A percentile compares a stretch with the other conserved stretches of the same genome.
Evolutionary conservation across 37 sponge, comb jelly and placozoan genomes (phyloP).

Genomic region (Oscarella lobularis): DNA sequence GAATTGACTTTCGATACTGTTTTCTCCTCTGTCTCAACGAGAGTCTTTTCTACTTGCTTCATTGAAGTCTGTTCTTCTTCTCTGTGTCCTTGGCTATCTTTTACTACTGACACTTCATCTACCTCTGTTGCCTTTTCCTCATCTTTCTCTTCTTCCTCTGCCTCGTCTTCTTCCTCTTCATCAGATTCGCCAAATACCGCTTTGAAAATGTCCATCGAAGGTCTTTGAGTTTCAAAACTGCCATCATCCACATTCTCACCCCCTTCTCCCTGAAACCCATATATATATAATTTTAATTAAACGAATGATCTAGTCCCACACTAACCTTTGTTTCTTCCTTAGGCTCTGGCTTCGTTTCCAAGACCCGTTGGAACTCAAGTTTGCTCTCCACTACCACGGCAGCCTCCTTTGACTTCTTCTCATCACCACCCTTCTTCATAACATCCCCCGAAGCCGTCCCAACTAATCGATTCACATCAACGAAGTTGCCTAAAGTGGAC

Average conservation of each 20-base stretch:
- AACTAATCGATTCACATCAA: neutral
- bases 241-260: neutral
- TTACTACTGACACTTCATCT: no score
- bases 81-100: no score
- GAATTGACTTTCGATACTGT: no score
- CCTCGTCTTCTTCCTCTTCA: conserved; percentile 15
- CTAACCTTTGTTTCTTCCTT: conserved; percentile 18
- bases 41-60: no score
- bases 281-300: no score
- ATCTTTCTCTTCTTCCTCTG: conserved; percentile 1
- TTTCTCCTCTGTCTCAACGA: no score
- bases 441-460: neutral
- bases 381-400: no score
- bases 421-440: neutral
- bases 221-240: conserved; percentile 19
- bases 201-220: conserved; percentile 74
- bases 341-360: neutral
- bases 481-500: conserved; percentile 6
- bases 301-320: no score
- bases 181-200: conserved; percentile 75
- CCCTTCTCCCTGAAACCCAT: neutral
- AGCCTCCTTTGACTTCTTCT: neutral
- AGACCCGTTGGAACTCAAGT: neutral
- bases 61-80: no score
- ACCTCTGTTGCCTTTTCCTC: neutral